Percentiles rank a stretch among this genome's conserved stretches.
These are phyloP conservation scores for Smutsia gigantea DNA, from an alignment of 2,797 vertebrate species.

Conservation along the genomic window DNA sequence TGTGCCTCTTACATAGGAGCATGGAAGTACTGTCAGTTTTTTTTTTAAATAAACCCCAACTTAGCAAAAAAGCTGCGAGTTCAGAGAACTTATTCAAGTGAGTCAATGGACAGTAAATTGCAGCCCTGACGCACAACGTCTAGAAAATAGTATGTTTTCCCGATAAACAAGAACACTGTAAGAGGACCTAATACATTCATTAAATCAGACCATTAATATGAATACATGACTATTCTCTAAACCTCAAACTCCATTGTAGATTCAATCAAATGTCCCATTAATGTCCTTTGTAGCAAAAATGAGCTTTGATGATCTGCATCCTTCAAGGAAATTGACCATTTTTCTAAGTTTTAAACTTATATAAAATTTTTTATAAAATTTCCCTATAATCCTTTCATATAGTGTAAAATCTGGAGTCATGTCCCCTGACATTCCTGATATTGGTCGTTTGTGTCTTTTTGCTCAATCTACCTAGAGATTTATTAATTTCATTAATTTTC, in stretches of 20 bases:
- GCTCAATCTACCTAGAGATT: not conserved
- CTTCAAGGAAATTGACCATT: not conserved
- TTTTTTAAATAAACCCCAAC: constrained; percentile 12
- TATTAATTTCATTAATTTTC: not conserved
- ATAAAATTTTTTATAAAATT: not conserved
- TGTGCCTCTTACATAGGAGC: not conserved
- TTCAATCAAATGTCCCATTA: constrained; percentile 29
- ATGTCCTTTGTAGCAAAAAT: not conserved
- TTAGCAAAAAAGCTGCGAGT: constrained; percentile 75
- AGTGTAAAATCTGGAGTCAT: constrained; percentile 3
- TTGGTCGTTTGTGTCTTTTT: not conserved
- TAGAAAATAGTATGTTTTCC: not conserved
- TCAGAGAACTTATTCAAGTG: constrained; percentile 66
- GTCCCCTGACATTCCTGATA: not conserved
- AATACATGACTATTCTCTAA: not conserved
- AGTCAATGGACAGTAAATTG: constrained; percentile 8
- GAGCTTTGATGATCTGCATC: not conserved
- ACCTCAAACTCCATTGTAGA: not conserved
- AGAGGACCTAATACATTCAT: not conserved
- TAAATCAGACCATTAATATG: constrained; percentile 30
- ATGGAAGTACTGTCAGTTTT: not conserved
- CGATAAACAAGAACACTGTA: constrained; percentile 12
- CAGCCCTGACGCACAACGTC: not conserved
- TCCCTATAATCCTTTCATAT: not conserved
- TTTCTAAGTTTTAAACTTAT: constrained; percentile 22